Evolutionary conservation across 2,888 invertebrate species (phyloP).

Genomic region (Taphrorychus bicolor): DNA sequence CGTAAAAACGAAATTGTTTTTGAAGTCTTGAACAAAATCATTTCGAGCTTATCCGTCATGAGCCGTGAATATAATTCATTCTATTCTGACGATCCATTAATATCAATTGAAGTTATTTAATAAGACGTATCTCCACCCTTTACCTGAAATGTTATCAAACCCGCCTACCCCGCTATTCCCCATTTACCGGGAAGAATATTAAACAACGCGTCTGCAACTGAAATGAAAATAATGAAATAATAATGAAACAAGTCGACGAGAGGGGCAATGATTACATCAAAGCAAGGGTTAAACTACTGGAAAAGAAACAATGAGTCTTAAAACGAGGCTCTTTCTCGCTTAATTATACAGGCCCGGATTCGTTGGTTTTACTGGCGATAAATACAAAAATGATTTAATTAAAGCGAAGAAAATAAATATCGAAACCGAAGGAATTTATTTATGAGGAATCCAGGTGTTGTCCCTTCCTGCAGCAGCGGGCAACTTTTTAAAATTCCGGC

Average conservation of each 20-base stretch:
- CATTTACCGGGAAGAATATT: constrained; percentile 37
- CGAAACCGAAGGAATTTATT: not conserved
- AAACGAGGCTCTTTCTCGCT: constrained; percentile 19
- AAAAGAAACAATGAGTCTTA: constrained; percentile 45
- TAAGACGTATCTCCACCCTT: constrained; percentile 18
- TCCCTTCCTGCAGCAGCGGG: not conserved
- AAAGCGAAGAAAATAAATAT: not conserved
- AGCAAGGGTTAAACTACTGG: constrained; percentile 57
- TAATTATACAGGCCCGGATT: not conserved
- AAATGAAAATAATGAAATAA: constrained; percentile 64
- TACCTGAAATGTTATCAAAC: constrained; percentile 35
- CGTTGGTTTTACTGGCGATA: not conserved
- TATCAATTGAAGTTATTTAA: constrained; percentile 22
- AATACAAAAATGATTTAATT: not conserved
- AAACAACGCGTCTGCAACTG: constrained; percentile 59
- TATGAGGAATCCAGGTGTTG: constrained; percentile 8
- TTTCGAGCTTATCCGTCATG: too few relatives aligned
- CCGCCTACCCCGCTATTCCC: constrained; percentile 20
- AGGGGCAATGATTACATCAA: constrained; percentile 61
- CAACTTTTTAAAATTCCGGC: constrained; percentile 3
- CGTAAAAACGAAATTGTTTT: too few relatives aligned
- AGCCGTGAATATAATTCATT: too few relatives aligned
- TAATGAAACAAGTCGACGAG: constrained; percentile 61
- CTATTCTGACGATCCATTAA: constrained; percentile 17
- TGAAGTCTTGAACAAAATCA: not conserved